phyloP scores from a whole-genome alignment of 1,140 invertebrate species.

The Leptinotarsa lineolata region DNA sequence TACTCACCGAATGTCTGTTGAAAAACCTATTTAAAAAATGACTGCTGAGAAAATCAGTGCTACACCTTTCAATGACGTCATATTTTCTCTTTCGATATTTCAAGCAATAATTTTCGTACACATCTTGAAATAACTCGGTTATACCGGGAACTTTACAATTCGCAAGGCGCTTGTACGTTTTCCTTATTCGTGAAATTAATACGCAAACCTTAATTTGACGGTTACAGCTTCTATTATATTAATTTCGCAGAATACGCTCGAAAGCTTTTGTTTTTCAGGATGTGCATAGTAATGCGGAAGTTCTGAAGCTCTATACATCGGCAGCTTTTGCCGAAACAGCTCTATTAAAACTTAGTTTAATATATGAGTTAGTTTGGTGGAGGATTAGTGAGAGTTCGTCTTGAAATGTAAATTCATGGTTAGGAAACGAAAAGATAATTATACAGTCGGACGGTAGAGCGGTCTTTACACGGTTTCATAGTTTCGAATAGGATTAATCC shows the following conservation, averaged over 20 bases:
- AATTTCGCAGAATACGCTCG: conserved; percentile 4
- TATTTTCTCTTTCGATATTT: too few species aligned
- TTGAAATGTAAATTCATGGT: conserved; percentile 48
- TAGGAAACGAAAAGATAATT: conserved; percentile 44
- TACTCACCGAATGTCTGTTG: too few species aligned
- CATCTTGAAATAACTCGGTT: too few species aligned
- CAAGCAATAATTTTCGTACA: too few species aligned
- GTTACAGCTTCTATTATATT: conserved; percentile 1
- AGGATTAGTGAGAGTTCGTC: conserved; percentile 39
- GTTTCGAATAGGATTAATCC: conserved; percentile 51
- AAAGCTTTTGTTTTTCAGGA: conserved; percentile 23
- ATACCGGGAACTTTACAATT: not conserved
- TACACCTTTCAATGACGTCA: too few species aligned
- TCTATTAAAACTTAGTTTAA: conserved; percentile 30
- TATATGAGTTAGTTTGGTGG: conserved; percentile 37
- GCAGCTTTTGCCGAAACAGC: conserved; percentile 20
- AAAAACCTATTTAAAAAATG: too few species aligned
- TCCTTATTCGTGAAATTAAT: conserved; percentile 1
- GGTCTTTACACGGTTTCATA: conserved; percentile 50
- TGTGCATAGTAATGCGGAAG: conserved; percentile 23
- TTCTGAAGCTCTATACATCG: conserved; percentile 21
- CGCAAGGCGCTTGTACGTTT: not conserved
- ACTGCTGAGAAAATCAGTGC: too few species aligned
- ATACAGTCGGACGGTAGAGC: conserved; percentile 45
- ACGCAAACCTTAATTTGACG: conserved; percentile 3